phyloP scores from a whole-genome alignment of 2,113 vertebrate species.

The Lontra canadensis region DNA sequence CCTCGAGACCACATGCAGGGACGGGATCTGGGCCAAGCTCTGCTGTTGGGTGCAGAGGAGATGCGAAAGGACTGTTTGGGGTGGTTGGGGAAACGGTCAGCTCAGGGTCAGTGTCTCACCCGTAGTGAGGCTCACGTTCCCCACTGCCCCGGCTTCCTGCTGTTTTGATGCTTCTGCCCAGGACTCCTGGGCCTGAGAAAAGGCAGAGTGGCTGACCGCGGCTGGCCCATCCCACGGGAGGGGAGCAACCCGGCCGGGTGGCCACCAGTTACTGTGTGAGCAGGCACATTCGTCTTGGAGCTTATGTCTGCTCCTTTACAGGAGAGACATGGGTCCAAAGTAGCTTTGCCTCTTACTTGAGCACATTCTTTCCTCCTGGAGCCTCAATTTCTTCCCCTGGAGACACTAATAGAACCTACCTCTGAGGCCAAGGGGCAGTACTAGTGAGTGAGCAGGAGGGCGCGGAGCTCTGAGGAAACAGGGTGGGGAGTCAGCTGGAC shows the following conservation, averaged over 20 bases:
- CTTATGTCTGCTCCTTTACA: not conserved
- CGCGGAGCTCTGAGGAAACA: not conserved
- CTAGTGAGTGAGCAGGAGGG: not conserved
- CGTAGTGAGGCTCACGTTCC: no score
- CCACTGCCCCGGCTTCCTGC: not conserved
- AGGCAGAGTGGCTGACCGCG: not conserved
- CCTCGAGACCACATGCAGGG: not conserved
- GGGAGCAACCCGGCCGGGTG: not conserved
- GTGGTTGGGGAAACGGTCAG: not conserved
- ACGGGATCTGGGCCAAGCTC: not conserved
- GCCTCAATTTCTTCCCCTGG: not conserved
- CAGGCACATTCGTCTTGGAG: not conserved
- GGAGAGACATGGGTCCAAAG: not conserved
- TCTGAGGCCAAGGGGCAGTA: not conserved
- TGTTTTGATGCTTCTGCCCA: not conserved
- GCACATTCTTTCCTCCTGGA: not conserved
- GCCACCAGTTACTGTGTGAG: not conserved
- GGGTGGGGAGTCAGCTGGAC: not conserved
- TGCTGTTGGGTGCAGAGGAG: not conserved
- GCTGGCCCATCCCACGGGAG: not conserved
- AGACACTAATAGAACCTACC: not conserved
- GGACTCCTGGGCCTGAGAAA: not conserved
- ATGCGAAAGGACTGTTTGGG: not conserved
- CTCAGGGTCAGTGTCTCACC: not conserved
- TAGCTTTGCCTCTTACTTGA: not conserved